Conservation (phyloP, 2,797 vertebrate species). For the Coluber constrictor region DNA sequence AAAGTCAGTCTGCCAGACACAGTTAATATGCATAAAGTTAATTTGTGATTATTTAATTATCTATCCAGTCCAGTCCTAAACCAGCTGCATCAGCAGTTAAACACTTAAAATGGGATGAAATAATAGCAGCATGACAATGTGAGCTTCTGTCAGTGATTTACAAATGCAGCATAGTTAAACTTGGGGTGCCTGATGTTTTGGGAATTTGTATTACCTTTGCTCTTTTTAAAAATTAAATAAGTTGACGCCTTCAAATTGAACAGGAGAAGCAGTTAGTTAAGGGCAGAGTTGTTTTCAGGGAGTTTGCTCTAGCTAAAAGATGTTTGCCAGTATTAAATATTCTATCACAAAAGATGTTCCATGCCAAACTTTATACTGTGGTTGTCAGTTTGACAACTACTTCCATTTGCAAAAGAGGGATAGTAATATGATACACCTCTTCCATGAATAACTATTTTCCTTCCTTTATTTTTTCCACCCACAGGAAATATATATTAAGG, state of each 20-base stretch:
- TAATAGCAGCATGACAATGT: neutral
- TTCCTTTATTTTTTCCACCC: neutral
- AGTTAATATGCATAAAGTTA: neutral
- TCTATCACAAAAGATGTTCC: neutral
- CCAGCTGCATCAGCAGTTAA: neutral
- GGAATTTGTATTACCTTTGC: neutral
- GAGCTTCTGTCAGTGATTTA: neutral
- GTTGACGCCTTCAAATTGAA: conserved; percentile 41
- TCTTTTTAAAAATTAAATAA: neutral
- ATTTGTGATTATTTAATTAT: neutral
- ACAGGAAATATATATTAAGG: neutral
- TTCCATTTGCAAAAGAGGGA: neutral
- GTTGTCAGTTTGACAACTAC: neutral
- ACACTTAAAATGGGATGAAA: neutral
- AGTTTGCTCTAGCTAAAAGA: neutral
- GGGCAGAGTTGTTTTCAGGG: conserved; percentile 32
- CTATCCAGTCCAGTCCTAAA: neutral
- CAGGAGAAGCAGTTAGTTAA: conserved; percentile 41
- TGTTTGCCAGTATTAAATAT: neutral
- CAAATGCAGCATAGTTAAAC: neutral
- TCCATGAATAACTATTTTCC: neutral
- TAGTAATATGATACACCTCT: neutral
- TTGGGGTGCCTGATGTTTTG: neutral
- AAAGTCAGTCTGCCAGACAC: neutral
- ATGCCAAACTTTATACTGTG: neutral